phyloP scores from a whole-genome alignment of 2,113 vertebrate species.

The Crotalus horridus region DNA sequence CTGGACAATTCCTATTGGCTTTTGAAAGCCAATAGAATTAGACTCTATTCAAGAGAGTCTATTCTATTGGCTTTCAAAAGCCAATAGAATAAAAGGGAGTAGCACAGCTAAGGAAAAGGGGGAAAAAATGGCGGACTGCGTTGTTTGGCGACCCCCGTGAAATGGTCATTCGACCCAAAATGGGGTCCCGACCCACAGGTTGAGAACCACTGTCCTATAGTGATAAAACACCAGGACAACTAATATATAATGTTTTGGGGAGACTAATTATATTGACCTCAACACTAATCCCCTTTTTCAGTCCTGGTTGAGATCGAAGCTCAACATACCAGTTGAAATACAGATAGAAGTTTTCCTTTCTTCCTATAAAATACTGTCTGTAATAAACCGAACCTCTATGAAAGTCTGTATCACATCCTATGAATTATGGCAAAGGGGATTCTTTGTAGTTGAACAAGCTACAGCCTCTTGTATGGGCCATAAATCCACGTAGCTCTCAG shows the following conservation, averaged over 20 bases:
- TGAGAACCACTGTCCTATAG: too few relatives aligned
- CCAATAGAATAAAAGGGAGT: too few relatives aligned
- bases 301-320: background rate
- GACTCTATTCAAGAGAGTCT: too few relatives aligned
- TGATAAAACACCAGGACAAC: background rate
- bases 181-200: too few relatives aligned
- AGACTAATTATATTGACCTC: background rate
- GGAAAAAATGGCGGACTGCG: too few relatives aligned
- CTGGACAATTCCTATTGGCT: too few relatives aligned
- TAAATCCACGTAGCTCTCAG: constrained; percentile 3
- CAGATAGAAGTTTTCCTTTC: constrained; percentile 17
- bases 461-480: constrained; percentile 12
- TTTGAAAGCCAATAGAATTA: too few relatives aligned
- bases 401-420: constrained; percentile 28
- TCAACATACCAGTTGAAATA: background rate
- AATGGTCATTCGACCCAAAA: too few relatives aligned
- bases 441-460: constrained; percentile 34
- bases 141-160: too few relatives aligned
- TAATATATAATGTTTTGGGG: background rate
- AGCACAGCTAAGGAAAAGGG: too few relatives aligned
- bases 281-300: background rate
- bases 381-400: constrained; percentile 38
- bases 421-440: constrained; percentile 28
- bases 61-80: too few relatives aligned
- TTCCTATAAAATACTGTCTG: constrained; percentile 8